These are phyloP conservation scores for Eilema griseolum DNA, from an alignment of 2,888 invertebrate genomes.

Conservation along the genomic window DNA sequence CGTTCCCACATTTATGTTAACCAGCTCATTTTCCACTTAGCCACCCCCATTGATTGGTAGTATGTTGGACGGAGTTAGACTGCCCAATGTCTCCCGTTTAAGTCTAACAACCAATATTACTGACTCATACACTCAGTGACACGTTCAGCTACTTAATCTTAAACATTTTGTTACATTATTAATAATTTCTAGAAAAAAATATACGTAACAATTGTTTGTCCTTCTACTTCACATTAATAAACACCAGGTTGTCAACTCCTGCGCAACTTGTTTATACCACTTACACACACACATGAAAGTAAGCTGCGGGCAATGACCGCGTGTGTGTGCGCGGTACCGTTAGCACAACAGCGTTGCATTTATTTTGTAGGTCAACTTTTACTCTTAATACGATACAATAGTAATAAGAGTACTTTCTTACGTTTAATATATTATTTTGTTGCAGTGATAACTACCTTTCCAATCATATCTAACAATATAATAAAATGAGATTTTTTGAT, in stretches of 20 bases:
- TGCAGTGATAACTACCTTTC: neutral
- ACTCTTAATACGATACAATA: constrained; percentile 48
- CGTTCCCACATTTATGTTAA: no score
- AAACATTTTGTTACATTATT: neutral
- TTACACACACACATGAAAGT: constrained; percentile 25
- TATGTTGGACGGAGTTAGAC: no score
- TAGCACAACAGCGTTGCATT: constrained; percentile 65
- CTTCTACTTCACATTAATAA: constrained; percentile 24
- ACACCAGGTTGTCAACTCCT: constrained; percentile 63
- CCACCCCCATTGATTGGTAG: no score
- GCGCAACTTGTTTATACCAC: constrained; percentile 56
- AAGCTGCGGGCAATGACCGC: constrained; percentile 55
- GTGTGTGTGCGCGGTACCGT: constrained; percentile 76
- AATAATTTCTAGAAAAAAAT: neutral
- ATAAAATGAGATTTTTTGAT: neutral
- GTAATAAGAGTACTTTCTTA: constrained; percentile 45
- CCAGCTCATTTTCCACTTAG: no score
- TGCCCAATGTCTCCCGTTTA: no score
- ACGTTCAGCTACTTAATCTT: neutral
- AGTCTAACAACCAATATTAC: neutral
- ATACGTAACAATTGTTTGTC: constrained; percentile 11
- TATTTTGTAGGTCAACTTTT: constrained; percentile 65
- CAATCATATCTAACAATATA: neutral
- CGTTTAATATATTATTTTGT: constrained; percentile 11
- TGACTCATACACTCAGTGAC: neutral